Percentiles rank a stretch among this genome's conserved stretches.
phyloP scores from a whole-genome alignment of 2,888 invertebrate species.

The Teleogryllus oceanicus region DNA sequence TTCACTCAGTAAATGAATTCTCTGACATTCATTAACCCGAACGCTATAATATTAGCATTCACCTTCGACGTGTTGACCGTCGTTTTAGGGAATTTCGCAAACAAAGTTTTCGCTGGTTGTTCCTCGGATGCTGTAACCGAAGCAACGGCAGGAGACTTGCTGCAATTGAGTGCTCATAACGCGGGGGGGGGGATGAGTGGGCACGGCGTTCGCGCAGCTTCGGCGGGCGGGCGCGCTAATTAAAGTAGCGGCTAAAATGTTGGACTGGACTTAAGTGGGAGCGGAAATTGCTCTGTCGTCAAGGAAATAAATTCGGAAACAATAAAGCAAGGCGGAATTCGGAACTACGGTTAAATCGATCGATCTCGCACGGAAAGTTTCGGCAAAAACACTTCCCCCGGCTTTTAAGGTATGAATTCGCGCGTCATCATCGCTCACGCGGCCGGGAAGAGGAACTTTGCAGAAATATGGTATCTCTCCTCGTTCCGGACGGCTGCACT shows the following conservation, averaged over 20 bases:
- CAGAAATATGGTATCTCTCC: too few relatives aligned
- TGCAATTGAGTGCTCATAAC: conserved; percentile 5
- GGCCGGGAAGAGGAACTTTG: too few relatives aligned
- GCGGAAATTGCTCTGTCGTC: conserved; percentile 18
- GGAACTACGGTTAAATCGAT: conserved; percentile 6
- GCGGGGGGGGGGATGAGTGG: background rate
- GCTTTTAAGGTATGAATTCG: conserved; percentile 7
- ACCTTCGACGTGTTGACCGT: too few relatives aligned
- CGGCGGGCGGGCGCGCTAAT: background rate
- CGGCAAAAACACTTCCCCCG: background rate
- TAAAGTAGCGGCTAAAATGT: conserved; percentile 3
- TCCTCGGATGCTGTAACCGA: too few relatives aligned
- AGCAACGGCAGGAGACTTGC: background rate
- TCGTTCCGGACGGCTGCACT: too few relatives aligned
- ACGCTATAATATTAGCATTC: too few relatives aligned
- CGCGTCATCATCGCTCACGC: background rate
- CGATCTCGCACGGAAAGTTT: background rate
- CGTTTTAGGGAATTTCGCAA: too few relatives aligned
- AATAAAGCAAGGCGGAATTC: background rate
- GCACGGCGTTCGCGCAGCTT: background rate
- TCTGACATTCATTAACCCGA: too few relatives aligned
- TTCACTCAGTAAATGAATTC: too few relatives aligned
- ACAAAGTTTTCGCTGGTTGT: too few relatives aligned
- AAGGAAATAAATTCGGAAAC: conserved; percentile 11
- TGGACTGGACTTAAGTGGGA: conserved; percentile 6